phyloP scores from a whole-genome alignment of 2,113 vertebrate species.

The Oncorhynchus masou region DNA sequence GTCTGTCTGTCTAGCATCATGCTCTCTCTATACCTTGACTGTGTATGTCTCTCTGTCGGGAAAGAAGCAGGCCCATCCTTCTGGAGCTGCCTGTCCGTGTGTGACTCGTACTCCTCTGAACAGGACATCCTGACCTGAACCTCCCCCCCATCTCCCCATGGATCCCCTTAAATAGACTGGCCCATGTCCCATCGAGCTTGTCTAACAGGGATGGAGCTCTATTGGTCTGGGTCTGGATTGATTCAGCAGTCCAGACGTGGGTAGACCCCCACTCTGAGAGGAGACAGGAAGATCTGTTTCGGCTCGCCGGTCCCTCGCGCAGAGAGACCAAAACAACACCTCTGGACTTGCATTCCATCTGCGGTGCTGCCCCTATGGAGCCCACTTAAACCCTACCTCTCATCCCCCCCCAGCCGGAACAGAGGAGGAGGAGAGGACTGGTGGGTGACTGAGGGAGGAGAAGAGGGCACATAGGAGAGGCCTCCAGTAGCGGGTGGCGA shows the following conservation, averaged over 20 bases:
- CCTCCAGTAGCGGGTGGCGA: slow-evolving; percentile 4
- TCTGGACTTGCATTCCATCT: neutral
- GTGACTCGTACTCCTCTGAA: neutral
- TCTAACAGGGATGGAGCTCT: neutral
- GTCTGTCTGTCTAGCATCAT: slow-evolving; percentile 22
- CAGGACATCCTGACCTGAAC: neutral
- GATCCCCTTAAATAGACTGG: neutral
- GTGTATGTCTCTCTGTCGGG: slow-evolving; percentile 5
- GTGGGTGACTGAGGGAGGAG: neutral
- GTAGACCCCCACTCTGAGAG: neutral
- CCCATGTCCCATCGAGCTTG: neutral
- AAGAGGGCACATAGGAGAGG: slow-evolving; percentile 5
- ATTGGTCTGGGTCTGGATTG: neutral
- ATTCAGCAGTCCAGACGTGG: neutral
- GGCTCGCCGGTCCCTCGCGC: too few relatives aligned
- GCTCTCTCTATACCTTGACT: slow-evolving; percentile 12
- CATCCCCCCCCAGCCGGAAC: neutral
- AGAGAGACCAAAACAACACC: neutral
- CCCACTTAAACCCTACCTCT: neutral
- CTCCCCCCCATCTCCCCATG: neutral
- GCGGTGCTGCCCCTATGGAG: neutral
- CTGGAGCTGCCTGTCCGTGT: neutral
- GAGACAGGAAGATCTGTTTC: neutral
- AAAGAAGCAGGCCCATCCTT: neutral
- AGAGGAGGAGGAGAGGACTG: neutral